phyloP scores from a whole-genome alignment of 2,113 vertebrate genomes.

The Ceyx melanurus region DNA sequence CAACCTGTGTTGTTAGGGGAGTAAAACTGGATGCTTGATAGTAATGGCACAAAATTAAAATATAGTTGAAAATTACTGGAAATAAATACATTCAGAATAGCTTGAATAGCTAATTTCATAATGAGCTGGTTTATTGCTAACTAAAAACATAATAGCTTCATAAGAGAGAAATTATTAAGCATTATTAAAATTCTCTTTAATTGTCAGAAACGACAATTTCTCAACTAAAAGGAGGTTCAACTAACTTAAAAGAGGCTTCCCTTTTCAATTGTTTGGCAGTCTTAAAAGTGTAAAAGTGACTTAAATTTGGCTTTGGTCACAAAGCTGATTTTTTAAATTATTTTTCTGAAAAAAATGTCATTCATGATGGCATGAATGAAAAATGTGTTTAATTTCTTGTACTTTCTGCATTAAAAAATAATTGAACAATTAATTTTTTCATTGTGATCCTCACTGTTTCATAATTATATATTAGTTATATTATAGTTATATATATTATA shows the following conservation, averaged over 20 bases:
- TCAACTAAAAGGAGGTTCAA: neutral
- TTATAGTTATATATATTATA: too few relatives aligned
- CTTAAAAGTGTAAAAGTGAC: neutral
- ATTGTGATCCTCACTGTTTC: neutral
- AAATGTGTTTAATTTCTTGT: neutral
- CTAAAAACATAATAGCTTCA: neutral
- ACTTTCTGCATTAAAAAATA: neutral
- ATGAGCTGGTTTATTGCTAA: neutral
- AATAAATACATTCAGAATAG: neutral
- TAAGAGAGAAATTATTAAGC: neutral
- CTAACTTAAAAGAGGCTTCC: neutral
- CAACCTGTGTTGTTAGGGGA: neutral
- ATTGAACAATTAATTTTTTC: neutral
- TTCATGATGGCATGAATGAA: neutral
- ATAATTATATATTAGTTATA: too few relatives aligned
- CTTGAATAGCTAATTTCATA: neutral
- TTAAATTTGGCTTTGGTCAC: neutral
- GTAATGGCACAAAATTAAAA: neutral
- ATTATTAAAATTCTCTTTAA: neutral
- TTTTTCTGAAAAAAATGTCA: neutral
- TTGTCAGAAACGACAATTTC: neutral
- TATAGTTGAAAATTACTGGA: neutral
- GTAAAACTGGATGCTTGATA: neutral
- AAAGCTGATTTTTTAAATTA: rapidly evolving
- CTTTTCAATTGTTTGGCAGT: neutral